Percentiles rank a stretch among this genome's conserved stretches.
phyloP scores from a whole-genome alignment of 1,140 invertebrate species.

The Maniola jurtina region DNA sequence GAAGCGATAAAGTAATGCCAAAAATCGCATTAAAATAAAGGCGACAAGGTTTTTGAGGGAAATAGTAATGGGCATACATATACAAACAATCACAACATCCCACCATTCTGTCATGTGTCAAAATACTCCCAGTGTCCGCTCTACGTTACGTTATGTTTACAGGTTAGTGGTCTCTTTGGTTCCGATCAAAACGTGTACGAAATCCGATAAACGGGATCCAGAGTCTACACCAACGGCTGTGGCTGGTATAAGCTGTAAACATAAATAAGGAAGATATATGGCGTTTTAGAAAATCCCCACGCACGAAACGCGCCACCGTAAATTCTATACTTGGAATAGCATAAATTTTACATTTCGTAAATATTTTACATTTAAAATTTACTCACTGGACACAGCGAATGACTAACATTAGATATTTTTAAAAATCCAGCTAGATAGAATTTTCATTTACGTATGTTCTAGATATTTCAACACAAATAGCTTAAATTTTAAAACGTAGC shows the following conservation, averaged over 20 bases:
- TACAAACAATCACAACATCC: too few species aligned
- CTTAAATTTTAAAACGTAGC: background rate
- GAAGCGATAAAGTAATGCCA: too few species aligned
- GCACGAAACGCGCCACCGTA: slow-evolving; percentile 54
- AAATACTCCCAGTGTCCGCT: background rate
- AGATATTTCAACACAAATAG: background rate
- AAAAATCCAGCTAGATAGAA: background rate
- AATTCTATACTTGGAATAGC: slow-evolving; percentile 61
- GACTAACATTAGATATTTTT: slow-evolving; percentile 3
- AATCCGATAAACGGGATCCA: slow-evolving; percentile 74
- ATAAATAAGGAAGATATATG: slow-evolving; percentile 76
- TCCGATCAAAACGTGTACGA: slow-evolving; percentile 65
- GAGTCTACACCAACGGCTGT: slow-evolving; percentile 62
- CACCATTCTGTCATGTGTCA: background rate
- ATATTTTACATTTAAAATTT: slow-evolving; percentile 39
- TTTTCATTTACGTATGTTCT: background rate
- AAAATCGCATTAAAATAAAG: too few species aligned
- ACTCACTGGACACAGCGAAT: slow-evolving; percentile 17
- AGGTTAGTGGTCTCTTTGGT: slow-evolving; percentile 19
- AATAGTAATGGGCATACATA: too few species aligned
- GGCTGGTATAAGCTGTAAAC: slow-evolving; percentile 70
- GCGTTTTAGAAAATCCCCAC: slow-evolving; percentile 73
- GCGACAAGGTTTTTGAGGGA: too few species aligned
- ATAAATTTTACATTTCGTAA: slow-evolving; percentile 64
- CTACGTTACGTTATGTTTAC: background rate